Evolutionary conservation across 2,888 invertebrate genomes (phyloP).

Genomic region (Netelia fuscicornis): DNA sequence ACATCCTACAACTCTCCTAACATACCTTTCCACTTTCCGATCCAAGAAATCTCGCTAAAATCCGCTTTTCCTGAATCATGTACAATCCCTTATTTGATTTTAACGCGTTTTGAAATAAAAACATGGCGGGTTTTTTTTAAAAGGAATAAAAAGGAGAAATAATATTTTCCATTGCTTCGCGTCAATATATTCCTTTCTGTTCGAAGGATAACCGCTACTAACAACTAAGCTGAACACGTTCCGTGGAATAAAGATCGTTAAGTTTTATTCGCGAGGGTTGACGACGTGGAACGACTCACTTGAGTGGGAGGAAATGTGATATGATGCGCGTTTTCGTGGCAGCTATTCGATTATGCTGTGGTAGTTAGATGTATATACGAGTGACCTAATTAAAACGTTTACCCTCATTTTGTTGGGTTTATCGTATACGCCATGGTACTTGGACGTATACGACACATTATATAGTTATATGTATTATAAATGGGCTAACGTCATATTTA

Average conservation of each 20-base stretch:
- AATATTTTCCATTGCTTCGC: too few relatives aligned
- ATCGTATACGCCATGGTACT: not conserved
- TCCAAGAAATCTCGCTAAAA: not conserved
- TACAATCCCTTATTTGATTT: not conserved
- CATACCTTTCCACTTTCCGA: not conserved
- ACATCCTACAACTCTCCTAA: not conserved
- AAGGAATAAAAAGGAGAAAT: too few relatives aligned
- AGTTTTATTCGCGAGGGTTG: slow-evolving; percentile 28
- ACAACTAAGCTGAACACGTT: not conserved
- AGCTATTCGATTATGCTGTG: not conserved
- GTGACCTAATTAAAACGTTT: slow-evolving; percentile 27
- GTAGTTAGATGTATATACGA: slow-evolving; percentile 10
- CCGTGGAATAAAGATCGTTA: slow-evolving; percentile 21
- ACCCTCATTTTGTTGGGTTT: slow-evolving; percentile 37
- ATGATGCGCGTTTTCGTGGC: not conserved
- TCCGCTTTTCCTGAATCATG: not conserved
- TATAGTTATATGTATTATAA: not conserved
- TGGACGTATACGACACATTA: not conserved
- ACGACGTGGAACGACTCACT: slow-evolving; percentile 5
- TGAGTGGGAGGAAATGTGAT: not conserved
- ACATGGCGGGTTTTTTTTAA: too few relatives aligned
- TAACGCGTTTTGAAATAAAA: too few relatives aligned
- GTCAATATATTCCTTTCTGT: too few relatives aligned
- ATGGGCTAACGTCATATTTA: slow-evolving; percentile 32
- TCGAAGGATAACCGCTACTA: too few relatives aligned